Evolutionary conservation across 30 jellyfish, hydroid and myxozoan genomes (phyloP).

Genomic region (Cassiopea andromeda): DNA sequence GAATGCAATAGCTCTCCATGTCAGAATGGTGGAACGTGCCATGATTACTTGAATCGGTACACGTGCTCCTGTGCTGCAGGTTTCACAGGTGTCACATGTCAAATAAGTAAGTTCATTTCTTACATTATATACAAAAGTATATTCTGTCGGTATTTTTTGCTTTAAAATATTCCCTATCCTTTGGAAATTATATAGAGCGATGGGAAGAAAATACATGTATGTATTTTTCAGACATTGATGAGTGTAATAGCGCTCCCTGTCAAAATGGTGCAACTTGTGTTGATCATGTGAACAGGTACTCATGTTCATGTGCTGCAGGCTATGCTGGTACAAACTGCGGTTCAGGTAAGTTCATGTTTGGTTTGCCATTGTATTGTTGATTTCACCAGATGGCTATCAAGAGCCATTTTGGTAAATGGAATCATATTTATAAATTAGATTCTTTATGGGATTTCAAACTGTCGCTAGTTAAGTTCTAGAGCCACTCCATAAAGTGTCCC

Average conservation of each 20-base stretch:
- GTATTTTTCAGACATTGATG: conserved; percentile 1
- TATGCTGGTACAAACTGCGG: no score
- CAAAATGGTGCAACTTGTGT: conserved; percentile 27
- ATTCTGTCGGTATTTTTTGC: neutral
- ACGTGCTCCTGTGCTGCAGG: conserved; percentile 77
- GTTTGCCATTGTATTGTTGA: no score
- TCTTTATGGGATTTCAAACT: no score
- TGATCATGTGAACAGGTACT: neutral
- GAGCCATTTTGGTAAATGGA: no score
- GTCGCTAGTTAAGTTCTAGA: no score
- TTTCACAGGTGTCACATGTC: conserved; percentile 75
- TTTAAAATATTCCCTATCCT: neutral
- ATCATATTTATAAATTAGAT: no score
- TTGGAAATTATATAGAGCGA: no score
- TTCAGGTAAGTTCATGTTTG: no score
- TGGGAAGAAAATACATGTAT: no score
- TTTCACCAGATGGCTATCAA: no score
- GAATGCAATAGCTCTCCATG: conserved; percentile 58
- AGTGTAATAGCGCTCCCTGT: conserved; percentile 20
- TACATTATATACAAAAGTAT: neutral
- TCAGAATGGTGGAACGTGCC: conserved; percentile 68
- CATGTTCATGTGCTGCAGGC: conserved; percentile 17
- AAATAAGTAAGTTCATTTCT: conserved; percentile 28
- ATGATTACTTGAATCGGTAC: conserved; percentile 41
- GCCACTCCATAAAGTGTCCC: no score